Conservation (phyloP, 2,797 vertebrate species). For the Malacoraja senta region DNA sequence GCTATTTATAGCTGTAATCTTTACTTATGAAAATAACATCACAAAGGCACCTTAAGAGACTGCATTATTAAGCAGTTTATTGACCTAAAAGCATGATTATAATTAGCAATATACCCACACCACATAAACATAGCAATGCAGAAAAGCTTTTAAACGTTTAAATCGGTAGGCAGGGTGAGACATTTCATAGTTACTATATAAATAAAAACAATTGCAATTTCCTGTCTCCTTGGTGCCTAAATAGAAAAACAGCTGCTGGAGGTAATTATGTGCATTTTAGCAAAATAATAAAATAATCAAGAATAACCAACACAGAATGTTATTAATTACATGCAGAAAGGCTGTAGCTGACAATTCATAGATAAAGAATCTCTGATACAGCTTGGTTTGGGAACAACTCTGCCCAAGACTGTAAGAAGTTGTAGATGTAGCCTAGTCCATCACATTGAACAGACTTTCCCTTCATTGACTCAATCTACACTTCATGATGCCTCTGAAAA, state of each 20-base stretch:
- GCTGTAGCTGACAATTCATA: not conserved
- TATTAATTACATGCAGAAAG: not conserved
- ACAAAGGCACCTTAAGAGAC: too few relatives aligned
- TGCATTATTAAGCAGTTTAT: not conserved
- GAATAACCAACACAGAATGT: not conserved
- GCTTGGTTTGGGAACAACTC: too few relatives aligned
- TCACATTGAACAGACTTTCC: too few relatives aligned
- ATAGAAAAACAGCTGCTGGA: not conserved
- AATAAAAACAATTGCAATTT: not conserved
- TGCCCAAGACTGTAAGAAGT: too few relatives aligned
- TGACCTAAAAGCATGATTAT: not conserved
- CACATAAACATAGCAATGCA: not conserved
- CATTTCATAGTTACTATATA: not conserved
- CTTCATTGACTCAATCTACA: too few relatives aligned
- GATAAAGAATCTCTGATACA: too few relatives aligned
- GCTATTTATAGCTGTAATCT: too few relatives aligned
- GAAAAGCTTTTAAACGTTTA: not conserved
- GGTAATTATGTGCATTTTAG: not conserved
- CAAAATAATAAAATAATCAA: not conserved
- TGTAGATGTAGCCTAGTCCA: too few relatives aligned
- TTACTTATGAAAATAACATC: too few relatives aligned
- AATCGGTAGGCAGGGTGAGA: not conserved
- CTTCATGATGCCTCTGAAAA: too few relatives aligned
- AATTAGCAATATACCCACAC: not conserved
- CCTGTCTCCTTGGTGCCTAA: not conserved